phyloP scores from a whole-genome alignment of 2,888 invertebrate species.

The Crematogaster levior region DNA sequence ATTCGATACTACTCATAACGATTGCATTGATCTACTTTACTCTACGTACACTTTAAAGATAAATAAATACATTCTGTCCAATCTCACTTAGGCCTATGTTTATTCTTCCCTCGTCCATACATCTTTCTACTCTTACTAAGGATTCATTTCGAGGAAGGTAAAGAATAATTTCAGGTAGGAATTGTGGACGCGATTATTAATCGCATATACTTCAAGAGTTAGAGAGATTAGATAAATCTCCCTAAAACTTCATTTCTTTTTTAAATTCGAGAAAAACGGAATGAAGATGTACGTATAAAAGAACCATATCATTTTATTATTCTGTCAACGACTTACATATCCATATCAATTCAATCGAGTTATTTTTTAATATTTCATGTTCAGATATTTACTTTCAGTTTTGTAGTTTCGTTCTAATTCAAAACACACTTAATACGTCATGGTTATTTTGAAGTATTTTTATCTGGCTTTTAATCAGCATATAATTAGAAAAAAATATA shows the following conservation, averaged over 20 bases:
- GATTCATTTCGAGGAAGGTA: not conserved
- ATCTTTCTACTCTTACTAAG: not conserved
- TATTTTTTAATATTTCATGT: constrained; percentile 2
- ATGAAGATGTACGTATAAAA: constrained; percentile 58
- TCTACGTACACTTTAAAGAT: constrained; percentile 84
- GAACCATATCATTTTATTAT: constrained; percentile 80
- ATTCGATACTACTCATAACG: constrained; percentile 84
- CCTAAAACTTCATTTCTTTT: not conserved
- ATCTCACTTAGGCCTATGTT: constrained; percentile 69
- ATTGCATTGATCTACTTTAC: constrained; percentile 85
- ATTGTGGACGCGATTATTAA: not conserved
- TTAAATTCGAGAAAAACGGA: not conserved
- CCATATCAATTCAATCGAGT: not conserved
- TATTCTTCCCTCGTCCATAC: not conserved
- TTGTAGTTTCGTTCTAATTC: constrained; percentile 34
- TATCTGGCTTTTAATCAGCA: constrained; percentile 17
- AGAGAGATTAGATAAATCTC: not conserved
- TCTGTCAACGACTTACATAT: constrained; percentile 76
- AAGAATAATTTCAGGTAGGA: not conserved
- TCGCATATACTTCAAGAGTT: not conserved
- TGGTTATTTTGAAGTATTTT: constrained; percentile 69
- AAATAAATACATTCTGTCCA: constrained; percentile 86
- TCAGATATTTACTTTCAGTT: constrained; percentile 52
- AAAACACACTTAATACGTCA: constrained; percentile 65
- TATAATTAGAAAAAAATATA: constrained; percentile 24